These are phyloP conservation scores for Diadema setosum DNA, from an alignment of 35 echinoderm and acorn worm species.

Conservation along the genomic window DNA sequence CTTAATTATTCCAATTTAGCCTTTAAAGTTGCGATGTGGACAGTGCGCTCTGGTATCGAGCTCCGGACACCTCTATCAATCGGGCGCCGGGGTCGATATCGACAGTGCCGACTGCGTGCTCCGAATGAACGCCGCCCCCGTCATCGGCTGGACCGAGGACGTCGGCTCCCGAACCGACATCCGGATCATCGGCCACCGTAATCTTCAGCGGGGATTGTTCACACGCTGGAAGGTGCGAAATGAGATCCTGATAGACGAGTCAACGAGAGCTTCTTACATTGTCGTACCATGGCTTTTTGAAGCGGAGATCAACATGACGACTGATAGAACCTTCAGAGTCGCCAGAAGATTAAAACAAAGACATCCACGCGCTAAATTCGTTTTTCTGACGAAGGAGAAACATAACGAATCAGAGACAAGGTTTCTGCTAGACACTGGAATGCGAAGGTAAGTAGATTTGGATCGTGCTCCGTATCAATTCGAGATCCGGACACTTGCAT, in stretches of 20 bases:
- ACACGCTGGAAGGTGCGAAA: background rate
- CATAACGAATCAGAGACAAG: background rate
- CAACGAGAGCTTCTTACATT: conserved; percentile 32
- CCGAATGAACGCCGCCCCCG: conserved; percentile 81
- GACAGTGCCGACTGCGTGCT: conserved; percentile 82
- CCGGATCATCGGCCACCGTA: conserved; percentile 51
- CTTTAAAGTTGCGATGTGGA: conserved; percentile 7
- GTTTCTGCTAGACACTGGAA: conserved; percentile 36
- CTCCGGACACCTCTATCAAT: conserved; percentile 63
- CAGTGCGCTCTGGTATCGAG: conserved; percentile 66
- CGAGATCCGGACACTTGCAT: no score
- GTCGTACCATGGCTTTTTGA: conserved; percentile 67
- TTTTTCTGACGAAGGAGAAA: conserved; percentile 54
- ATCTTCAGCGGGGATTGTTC: conserved; percentile 2
- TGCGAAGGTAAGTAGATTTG: no score
- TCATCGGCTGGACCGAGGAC: conserved; percentile 41
- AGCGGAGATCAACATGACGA: background rate
- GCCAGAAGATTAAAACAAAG: conserved; percentile 16
- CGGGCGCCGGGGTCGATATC: conserved; percentile 52
- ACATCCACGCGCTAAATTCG: conserved; percentile 48
- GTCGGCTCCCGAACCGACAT: conserved; percentile 66
- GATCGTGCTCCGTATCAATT: no score
- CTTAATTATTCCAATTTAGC: background rate
- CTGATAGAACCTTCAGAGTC: background rate
- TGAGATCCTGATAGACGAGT: conserved; percentile 23